Conservation (phyloP, 2,113 vertebrate species). For the Onychorhynchus coronatus region DNA sequence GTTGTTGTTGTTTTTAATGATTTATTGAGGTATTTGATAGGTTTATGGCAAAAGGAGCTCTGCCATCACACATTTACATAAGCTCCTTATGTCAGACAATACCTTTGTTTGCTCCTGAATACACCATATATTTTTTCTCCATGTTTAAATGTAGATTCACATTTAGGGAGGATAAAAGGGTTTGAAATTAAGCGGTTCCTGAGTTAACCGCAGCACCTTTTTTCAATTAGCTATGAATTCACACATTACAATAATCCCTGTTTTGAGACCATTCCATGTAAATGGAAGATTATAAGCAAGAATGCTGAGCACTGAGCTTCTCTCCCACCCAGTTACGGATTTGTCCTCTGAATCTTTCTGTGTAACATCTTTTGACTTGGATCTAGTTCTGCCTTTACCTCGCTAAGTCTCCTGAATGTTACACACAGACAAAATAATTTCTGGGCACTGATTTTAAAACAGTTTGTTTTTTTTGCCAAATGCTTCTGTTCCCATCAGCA, state of each 20-base stretch:
- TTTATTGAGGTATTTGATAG: constrained; percentile 52
- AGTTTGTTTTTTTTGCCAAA: background rate
- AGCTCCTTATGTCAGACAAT: constrained; percentile 49
- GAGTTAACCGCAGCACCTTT: constrained; percentile 27
- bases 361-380: background rate
- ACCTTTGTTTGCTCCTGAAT: constrained; percentile 47
- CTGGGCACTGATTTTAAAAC: background rate
- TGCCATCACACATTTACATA: constrained; percentile 42
- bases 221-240: constrained; percentile 27
- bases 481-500: background rate
- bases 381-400: background rate
- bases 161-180: constrained; percentile 20
- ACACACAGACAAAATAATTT: background rate
- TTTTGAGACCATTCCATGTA: constrained; percentile 27
- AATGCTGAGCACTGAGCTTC: background rate
- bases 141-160: constrained; percentile 36
- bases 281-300: constrained; percentile 27
- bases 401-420: background rate
- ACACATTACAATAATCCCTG: constrained; percentile 9
- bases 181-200: background rate
- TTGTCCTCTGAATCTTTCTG: background rate
- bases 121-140: background rate
- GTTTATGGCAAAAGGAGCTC: constrained; percentile 46
- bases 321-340: background rate
- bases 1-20: background rate